Conservation (phyloP, 2,888 invertebrate species). For the Cataglyphis albicans region DNA sequence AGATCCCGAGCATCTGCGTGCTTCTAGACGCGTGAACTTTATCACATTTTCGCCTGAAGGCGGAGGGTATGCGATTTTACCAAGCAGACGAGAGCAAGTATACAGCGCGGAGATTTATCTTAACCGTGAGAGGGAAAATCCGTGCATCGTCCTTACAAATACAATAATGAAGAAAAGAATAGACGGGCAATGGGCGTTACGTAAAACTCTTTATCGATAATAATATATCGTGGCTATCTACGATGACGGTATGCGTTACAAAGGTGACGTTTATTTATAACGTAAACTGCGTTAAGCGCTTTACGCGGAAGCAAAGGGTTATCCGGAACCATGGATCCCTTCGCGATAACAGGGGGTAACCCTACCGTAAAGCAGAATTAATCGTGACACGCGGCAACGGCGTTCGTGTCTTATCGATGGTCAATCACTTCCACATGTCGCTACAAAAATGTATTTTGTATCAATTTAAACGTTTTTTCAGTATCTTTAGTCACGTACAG, state of each 20-base stretch:
- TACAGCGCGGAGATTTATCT: slow-evolving; percentile 38
- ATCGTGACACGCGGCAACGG: slow-evolving; percentile 28
- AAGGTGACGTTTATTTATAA: slow-evolving; percentile 57
- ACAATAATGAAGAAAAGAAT: background rate
- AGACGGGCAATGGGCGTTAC: slow-evolving; percentile 2
- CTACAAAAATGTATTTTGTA: background rate
- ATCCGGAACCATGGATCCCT: slow-evolving; percentile 43
- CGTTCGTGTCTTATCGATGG: slow-evolving; percentile 39
- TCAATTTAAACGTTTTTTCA: slow-evolving; percentile 3
- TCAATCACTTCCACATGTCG: slow-evolving; percentile 11
- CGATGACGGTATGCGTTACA: slow-evolving; percentile 8
- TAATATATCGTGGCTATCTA: slow-evolving; percentile 4
- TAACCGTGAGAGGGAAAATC: background rate
- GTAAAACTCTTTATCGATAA: slow-evolving; percentile 28
- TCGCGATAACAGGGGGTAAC: slow-evolving; percentile 3
- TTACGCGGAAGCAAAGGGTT: slow-evolving; percentile 52
- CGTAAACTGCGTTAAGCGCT: slow-evolving; percentile 26
- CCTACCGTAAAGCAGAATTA: slow-evolving; percentile 52
- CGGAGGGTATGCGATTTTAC: slow-evolving; percentile 16
- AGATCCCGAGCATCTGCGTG: slow-evolving; percentile 12
- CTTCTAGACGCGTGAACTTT: slow-evolving; percentile 40
- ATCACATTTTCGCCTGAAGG: slow-evolving; percentile 31
- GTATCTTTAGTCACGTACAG: background rate
- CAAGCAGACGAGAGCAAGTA: background rate
- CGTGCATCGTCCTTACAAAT: slow-evolving; percentile 11